Base-by-base conservation (phyloP, 2,113 vertebrate genomes). In the Emydura subglobosa region DNA sequence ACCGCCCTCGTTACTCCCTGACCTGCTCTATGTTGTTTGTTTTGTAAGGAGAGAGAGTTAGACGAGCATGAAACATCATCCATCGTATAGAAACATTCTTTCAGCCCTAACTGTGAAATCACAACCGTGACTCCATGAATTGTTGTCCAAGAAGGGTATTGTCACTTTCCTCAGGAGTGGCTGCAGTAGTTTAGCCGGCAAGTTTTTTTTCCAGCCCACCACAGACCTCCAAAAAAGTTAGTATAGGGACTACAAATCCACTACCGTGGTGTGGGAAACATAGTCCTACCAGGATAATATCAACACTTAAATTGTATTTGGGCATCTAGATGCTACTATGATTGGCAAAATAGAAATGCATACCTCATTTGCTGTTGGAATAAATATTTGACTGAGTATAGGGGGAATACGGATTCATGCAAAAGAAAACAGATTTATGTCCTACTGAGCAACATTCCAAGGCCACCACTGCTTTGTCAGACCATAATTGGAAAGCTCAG, bases 331-430 rank as follows among this genome's bases (percentile, higher is more conserved):
- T 39, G n/a, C 19, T 19, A 39, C 9, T 22, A 39, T 22, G 19
- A n/a, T 72, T 72, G n/a, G 19, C 34, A 39, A 72, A 39, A 72
- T 21, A 39, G 65, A 72, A 72, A 39, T 22, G n/a, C 65, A 39
- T 22, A 9, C 10, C n/a, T 72, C 21, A 19, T 39, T 39, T 39
- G 65, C 39, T 68, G 21, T 72, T 72, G 65, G 65, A 72, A 22
- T 72, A 72, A 72, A 39, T 21, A 72, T 68, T n/a, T 68, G 31
- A 72, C 21, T 39, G 65, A 72, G 9, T 72, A 22, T 39, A 39
- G n/a, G 42, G 42, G 24, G 1, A 6, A 21, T 9, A 24, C 1
- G 24, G 0, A 17, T 17, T 5, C 16, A 10, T 47, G 44, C 12
- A 49, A 49, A 8, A n/a, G 17, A 39, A 14, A 84, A 42, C 17